Percentiles rank a stretch among this genome's conserved stretches.
phyloP scores from a whole-genome alignment of 2,888 invertebrate species.

The Acholoe squamosa region DNA sequence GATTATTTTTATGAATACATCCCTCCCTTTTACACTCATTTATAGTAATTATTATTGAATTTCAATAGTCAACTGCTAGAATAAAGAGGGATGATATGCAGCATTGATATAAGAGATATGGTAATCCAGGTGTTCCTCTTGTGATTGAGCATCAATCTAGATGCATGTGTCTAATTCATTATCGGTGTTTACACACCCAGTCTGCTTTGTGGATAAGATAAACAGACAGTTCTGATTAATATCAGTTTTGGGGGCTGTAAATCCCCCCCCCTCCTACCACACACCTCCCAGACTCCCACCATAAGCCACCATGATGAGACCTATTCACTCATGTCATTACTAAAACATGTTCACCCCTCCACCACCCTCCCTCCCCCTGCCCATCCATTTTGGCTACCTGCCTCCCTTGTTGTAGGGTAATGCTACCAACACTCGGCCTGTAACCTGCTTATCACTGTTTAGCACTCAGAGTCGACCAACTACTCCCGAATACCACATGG shows the following conservation, averaged over 20 bases:
- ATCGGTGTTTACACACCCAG: background rate
- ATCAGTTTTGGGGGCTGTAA: conserved; percentile 3
- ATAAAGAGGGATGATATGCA: too few relatives aligned
- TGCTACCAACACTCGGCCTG: too few relatives aligned
- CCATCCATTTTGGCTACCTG: background rate
- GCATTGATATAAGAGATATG: too few relatives aligned
- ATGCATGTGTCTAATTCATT: background rate
- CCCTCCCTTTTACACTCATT: too few relatives aligned
- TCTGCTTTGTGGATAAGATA: background rate
- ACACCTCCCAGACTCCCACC: background rate
- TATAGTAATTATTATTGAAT: too few relatives aligned
- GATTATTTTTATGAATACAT: too few relatives aligned
- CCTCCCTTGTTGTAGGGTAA: background rate
- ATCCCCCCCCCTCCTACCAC: background rate
- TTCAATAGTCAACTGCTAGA: too few relatives aligned
- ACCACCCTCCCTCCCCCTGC: background rate
- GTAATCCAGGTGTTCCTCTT: too few relatives aligned
- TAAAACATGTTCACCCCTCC: background rate
- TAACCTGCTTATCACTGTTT: too few relatives aligned
- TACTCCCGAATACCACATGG: too few relatives aligned
- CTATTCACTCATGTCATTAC: background rate
- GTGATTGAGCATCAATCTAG: too few relatives aligned
- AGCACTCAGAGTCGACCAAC: too few relatives aligned
- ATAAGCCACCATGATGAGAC: background rate
- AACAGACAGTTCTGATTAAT: background rate